A percentile compares a stretch with the other conserved stretches of the same genome.
These are phyloP conservation scores for Drosophila kurseongensis DNA, from an alignment of 1,140 invertebrate species.

Conservation along the genomic window DNA sequence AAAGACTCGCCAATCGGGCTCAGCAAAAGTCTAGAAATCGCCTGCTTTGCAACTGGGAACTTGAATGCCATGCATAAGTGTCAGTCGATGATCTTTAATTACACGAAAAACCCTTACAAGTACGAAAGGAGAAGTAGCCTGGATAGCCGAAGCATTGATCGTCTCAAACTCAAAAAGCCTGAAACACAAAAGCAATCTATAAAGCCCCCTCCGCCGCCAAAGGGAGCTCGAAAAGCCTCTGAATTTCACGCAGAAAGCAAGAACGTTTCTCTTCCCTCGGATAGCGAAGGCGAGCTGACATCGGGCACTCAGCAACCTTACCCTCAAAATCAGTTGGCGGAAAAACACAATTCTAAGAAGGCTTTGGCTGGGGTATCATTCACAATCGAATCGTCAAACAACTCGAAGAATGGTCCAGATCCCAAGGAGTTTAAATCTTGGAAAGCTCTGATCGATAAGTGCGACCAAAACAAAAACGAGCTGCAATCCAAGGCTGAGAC, in stretches of 20 bases:
- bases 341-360: not conserved
- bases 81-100: conserved; percentile 5
- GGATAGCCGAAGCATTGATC: not conserved
- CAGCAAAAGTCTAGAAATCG: not conserved
- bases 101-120: not conserved
- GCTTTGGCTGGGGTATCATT: not conserved
- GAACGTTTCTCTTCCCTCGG: not conserved
- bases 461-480: not conserved
- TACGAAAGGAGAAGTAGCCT: not conserved
- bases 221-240: too few species aligned
- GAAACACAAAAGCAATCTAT: not conserved
- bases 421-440: not conserved
- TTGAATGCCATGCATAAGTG: not conserved
- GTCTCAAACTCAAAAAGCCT: not conserved
- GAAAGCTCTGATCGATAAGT: not conserved
- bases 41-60: not conserved
- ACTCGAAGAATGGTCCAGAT: not conserved
- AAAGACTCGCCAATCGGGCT: not conserved
- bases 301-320: too few species aligned
- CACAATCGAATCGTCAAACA: not conserved
- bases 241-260: not conserved
- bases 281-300: not conserved
- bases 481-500: not conserved
- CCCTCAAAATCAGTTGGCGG: not conserved
- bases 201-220: not conserved